Base-by-base conservation (phyloP, 2,888 invertebrate species). In the Mongoloraphidia duomilia region DNA sequence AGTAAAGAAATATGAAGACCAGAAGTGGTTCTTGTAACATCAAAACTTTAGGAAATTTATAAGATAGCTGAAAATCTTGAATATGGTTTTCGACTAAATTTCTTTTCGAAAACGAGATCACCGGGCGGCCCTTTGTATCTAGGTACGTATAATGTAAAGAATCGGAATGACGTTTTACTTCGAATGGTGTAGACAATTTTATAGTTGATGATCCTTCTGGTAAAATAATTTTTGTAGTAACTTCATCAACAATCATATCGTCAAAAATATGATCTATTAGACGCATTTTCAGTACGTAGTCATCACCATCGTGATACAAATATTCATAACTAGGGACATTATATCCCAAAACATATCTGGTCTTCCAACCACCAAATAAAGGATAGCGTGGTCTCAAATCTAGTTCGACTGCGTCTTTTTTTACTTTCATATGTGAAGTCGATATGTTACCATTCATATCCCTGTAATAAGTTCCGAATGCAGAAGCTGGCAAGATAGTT, bases 361-460 rank as follows among this genome's bases (percentile, higher is more conserved):
- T 96, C 66, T 89, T 91, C 98, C 98, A 99, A 11, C 98, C 98
- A 49, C 98, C 98, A 67, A 97, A 98, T 5, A 98, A 73, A 3
- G 98, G 98, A 67, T 96, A 98, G 59, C 98, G 76, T 1, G 97
- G 97, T 46, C 93, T 76, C n/a, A 98, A 74, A 61, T 96, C 96
- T 3, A 98, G 70, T 62, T 98, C 96, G 9, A 97, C 92, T 39
- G 90, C 85, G 63, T 96, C 94, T 56, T 89, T 88, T 57, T 85
- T 77, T 33, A 86, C 72, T 55, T 84, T 79, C 72, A 97, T 84
- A 65, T 91, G 86, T 1, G 95, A 95, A 9, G 98, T 99, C 1
- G 96, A 97, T 61, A 99, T 98, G 66, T 99, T 98, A 38, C 93
- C 98, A 65, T 98, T 98, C 56, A 93, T 94, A 67, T 98, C 98